Percentiles rank a stretch among this genome's conserved stretches.
These are phyloP conservation scores for Tichodroma muraria DNA, from an alignment of 2,113 vertebrate species.

Conservation along the genomic window DNA sequence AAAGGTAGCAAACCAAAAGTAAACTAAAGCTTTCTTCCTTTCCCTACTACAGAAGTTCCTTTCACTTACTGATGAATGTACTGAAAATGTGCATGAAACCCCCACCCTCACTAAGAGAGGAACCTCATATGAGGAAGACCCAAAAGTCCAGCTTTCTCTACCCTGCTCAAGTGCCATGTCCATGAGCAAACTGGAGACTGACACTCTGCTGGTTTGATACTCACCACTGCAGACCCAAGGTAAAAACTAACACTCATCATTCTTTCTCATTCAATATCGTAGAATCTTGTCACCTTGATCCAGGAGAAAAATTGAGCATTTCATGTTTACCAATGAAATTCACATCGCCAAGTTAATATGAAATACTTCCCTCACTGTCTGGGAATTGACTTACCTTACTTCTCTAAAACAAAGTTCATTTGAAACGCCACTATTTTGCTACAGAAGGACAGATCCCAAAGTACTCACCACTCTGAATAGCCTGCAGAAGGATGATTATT, in stretches of 20 bases:
- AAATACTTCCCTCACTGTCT: background rate
- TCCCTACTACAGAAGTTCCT: background rate
- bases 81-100: background rate
- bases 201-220: background rate
- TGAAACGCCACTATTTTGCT: background rate
- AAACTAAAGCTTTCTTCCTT: background rate
- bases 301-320: background rate
- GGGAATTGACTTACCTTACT: background rate
- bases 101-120: background rate
- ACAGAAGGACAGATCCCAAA: background rate
- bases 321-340: background rate
- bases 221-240: background rate
- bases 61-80: background rate
- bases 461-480: background rate
- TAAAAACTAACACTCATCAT: background rate
- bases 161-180: background rate
- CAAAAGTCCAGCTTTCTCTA: background rate
- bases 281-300: background rate
- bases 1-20: background rate
- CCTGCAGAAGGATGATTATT: background rate
- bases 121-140: background rate
- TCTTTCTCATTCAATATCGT: background rate
- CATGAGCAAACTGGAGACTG: background rate
- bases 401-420: background rate
- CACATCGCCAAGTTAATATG: background rate